Conservation (phyloP, 1,140 invertebrate species). For the Dendroctonus ponderosae region DNA sequence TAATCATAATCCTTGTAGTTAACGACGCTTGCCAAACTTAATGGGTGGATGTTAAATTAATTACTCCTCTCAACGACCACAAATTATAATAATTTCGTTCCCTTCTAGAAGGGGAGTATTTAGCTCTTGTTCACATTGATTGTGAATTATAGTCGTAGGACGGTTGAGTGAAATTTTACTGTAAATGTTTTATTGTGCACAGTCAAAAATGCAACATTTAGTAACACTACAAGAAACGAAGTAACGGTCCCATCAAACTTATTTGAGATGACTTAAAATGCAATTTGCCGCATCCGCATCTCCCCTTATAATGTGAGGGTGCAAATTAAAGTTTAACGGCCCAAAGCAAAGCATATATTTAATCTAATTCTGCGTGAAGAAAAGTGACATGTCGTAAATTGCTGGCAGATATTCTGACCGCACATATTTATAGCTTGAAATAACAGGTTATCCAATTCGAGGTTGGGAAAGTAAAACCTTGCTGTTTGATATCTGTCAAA, state of each 20-base stretch:
- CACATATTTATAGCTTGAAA: constrained; percentile 4
- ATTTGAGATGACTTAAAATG: too few relatives aligned
- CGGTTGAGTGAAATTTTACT: background rate
- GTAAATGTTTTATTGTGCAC: background rate
- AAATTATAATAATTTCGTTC: constrained; percentile 11
- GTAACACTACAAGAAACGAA: too few relatives aligned
- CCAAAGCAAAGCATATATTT: constrained; percentile 3
- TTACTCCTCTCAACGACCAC: constrained; percentile 6
- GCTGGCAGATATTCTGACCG: constrained; percentile 12
- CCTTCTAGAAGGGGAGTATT: constrained; percentile 1
- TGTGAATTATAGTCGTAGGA: background rate
- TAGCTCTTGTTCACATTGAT: background rate
- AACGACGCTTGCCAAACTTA: constrained; percentile 7
- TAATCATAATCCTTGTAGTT: background rate
- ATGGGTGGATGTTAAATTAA: constrained; percentile 10
- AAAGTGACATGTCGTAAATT: constrained; percentile 9
- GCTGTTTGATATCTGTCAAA: too few relatives aligned
- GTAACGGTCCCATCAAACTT: too few relatives aligned
- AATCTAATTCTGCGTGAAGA: constrained; percentile 10
- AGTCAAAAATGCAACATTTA: too few relatives aligned
- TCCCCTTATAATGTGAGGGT: constrained; percentile 1
- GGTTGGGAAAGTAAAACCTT: too few relatives aligned
- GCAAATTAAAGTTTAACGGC: constrained; percentile 10
- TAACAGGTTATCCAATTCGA: too few relatives aligned
- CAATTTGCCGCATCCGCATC: too few relatives aligned